Evolutionary conservation across 2,113 vertebrate species (phyloP).

Genomic region (Thymallus thymallus): DNA sequence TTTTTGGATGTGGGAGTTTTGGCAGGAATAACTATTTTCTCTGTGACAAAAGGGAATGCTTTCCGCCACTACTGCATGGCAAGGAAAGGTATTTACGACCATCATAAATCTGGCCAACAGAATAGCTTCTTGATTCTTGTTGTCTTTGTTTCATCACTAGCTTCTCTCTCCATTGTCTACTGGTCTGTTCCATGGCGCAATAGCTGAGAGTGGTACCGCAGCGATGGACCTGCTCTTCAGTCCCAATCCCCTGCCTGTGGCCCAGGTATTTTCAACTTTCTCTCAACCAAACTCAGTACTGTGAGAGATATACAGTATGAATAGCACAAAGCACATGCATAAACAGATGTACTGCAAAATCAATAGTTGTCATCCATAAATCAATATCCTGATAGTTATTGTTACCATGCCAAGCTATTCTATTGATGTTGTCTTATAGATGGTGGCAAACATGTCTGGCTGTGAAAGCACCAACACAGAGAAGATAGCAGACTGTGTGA

Average conservation of each 20-base stretch:
- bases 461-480: neutral
- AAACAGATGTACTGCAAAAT: neutral
- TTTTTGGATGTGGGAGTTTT: too few relatives aligned
- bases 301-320: too few relatives aligned
- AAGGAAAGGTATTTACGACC: too few relatives aligned
- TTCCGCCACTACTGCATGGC: too few relatives aligned
- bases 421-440: neutral
- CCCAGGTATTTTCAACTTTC: constrained; percentile 32
- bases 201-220: constrained; percentile 82
- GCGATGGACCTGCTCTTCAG: constrained; percentile 5
- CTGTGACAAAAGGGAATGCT: too few relatives aligned
- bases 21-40: too few relatives aligned
- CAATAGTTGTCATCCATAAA: too few relatives aligned
- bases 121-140: too few relatives aligned
- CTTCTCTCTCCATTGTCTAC: constrained; percentile 76
- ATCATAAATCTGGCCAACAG: too few relatives aligned
- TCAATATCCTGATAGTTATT: too few relatives aligned
- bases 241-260: constrained; percentile 37
- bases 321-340: too few relatives aligned
- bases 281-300: neutral
- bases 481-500: neutral
- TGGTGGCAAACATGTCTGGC: neutral
- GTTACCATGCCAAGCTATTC: neutral
- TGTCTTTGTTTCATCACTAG: constrained; percentile 55
- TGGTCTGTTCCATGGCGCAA: constrained; percentile 79